Evolutionary conservation across 2,797 vertebrate genomes (phyloP), one percentile per base, ranked within the genome.

Genomic region (Hephaestus fuliginosus): DNA sequence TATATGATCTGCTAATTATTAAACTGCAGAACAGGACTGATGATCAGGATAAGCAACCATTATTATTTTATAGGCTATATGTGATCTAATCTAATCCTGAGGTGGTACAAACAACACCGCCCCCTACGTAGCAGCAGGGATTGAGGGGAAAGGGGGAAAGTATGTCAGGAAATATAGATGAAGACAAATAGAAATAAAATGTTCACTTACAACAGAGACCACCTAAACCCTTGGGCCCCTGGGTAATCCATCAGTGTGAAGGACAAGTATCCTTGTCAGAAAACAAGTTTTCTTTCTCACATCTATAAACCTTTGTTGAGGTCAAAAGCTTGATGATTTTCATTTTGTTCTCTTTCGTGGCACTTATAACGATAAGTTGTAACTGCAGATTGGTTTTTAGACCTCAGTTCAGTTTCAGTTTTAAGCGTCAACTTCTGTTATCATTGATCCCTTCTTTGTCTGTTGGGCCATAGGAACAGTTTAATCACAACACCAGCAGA

Each of bases 181-280:
- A 15, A 44, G 63, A 73, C 49, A 8, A 58, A 30, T 33, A 75
- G 17, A 25, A 25, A 25, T 25, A 25, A 76, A 56, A 56, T 36
- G 41, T 49, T 48, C 41, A 49, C 18, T 13, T 41, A 51, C 58
- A 49, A 72, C 17, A 52, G n/a, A 57, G 12, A 39, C 44, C 13
- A 33, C 55, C 41, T 58, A 13, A 43, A 5, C 52, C 0, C 6
- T 28, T 10, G 56, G 11, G 4, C 30, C 30, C 11, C 73, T n/a
- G 73, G 20, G 0, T 66, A 41, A 67, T 51, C 63, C 17, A 58
- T 41, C 12, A 1, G 44, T 58, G 28, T 41, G 44, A 74, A 57
- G 49, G n/a, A 66, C 30, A 48, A 28, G 17, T 4, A 9, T 74
- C 14, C n/a, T 63, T 64, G 43, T 36, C 3, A 57, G 1, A 55